These are phyloP conservation scores for Drosophila novamexicana DNA, from an alignment of 1,140 invertebrate genomes.

Conservation along the genomic window DNA sequence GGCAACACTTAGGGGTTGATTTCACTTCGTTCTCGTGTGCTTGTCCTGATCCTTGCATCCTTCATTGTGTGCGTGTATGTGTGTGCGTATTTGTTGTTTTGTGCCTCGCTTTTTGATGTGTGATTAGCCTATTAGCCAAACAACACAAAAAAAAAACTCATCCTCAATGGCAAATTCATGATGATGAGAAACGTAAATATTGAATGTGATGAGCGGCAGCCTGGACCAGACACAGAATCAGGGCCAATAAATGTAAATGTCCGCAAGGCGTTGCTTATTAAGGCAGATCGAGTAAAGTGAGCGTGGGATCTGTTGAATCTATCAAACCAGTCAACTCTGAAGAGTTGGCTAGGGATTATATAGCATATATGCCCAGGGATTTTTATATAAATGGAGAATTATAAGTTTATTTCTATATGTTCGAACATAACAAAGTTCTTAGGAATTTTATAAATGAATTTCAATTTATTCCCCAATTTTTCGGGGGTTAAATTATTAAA, in stretches of 20 bases:
- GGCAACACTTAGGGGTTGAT: slow-evolving; percentile 73
- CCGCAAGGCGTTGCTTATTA: slow-evolving; percentile 66
- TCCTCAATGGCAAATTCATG: slow-evolving; percentile 53
- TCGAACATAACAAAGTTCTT: too few species aligned
- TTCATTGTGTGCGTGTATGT: slow-evolving; percentile 31
- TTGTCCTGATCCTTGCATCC: slow-evolving; percentile 28
- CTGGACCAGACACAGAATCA: slow-evolving; percentile 4
- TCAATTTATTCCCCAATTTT: too few species aligned
- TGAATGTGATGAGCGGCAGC: slow-evolving; percentile 58
- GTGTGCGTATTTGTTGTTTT: slow-evolving; percentile 51
- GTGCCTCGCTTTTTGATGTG: slow-evolving; percentile 74
- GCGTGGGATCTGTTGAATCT: slow-evolving; percentile 56
- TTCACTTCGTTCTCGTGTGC: slow-evolving; percentile 7
- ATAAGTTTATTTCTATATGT: too few species aligned
- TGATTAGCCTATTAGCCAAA: slow-evolving; percentile 81
- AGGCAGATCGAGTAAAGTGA: slow-evolving; percentile 38
- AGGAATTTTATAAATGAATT: too few species aligned
- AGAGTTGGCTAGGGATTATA: not conserved
- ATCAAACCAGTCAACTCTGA: too few species aligned
- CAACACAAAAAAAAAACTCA: slow-evolving; percentile 53
- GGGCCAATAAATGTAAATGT: slow-evolving; percentile 63
- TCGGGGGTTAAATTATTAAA: too few species aligned
- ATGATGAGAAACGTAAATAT: slow-evolving; percentile 81
- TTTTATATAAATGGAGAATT: too few species aligned
- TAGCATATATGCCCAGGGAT: too few species aligned